Evolutionary conservation across 2,888 invertebrate species (phyloP), one percentile per base, ranked within the genome.

Genomic region (Drosophila stalkeri): DNA sequence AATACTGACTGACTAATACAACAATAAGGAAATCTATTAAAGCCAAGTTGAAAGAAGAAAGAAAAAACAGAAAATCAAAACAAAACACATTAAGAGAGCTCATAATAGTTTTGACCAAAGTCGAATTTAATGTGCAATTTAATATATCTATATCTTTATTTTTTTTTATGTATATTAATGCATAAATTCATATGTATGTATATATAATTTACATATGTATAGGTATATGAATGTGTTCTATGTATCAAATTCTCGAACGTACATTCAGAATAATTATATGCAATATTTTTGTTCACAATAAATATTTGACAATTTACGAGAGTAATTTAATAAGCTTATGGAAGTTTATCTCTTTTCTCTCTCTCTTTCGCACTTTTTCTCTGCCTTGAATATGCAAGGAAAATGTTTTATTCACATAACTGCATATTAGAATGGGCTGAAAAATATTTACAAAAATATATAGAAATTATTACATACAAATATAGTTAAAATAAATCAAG

Each of bases 1-100:
- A 11, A 9, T 41, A 18, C 41, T 35, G 41, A 18, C 41, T 35
- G 41, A 35, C 47, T 46, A 43, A 41, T 41, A 27, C 16, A 43
- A 56, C 55, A 67, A 67, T 67, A 65, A 67, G 67, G 67, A 67
- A 67, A 67, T 43, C 65, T 65, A 31, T 56, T 56, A 67, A 43
- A 56, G 33, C 55, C 67, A 18, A 47, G 54, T 41, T 52, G 33
- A 52, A 43, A 12, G 44, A 44, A 39, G 39, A 49, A 47, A 60
- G 43, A 31, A 20, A 39, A 39, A 57, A 55, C 43, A 31, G 35
- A 51, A 18, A 33, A 51, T 12, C n/a, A 47, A 23, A 46, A 41
- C 37, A 46, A 37, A 57, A 61, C 56, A 44, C 55, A 56, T 65
- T 67, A 67, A 67, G 56, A 52, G 62, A 44, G 43, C 56, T 65